These are phyloP conservation scores for Tenthredo distinguenda DNA, from an alignment of 2,888 invertebrate species.

Conservation along the genomic window DNA sequence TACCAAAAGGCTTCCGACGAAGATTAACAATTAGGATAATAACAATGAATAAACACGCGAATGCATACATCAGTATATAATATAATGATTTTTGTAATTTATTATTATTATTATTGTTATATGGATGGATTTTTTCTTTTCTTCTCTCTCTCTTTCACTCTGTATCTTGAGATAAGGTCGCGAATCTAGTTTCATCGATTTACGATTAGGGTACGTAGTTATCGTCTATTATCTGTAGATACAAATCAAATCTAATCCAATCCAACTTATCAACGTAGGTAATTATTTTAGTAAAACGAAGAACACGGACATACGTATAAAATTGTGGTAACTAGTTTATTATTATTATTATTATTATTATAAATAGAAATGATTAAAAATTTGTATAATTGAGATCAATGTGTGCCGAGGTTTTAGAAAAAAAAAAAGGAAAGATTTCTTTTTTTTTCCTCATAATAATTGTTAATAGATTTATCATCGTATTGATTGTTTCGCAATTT, in stretches of 20 bases:
- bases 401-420: not conserved
- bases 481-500: not conserved
- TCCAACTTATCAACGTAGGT: not conserved
- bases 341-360: not conserved
- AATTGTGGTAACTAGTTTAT: not conserved
- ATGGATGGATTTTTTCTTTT: not conserved
- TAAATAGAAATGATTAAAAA: not conserved
- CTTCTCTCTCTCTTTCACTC: not conserved
- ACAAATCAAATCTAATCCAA: not conserved
- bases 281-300: not conserved
- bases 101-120: not conserved
- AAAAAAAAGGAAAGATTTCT: not conserved
- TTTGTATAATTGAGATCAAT: not conserved
- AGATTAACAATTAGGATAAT: constrained; percentile 68
- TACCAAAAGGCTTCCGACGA: constrained; percentile 87
- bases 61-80: constrained; percentile 8
- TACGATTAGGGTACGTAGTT: not conserved
- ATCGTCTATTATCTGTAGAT: not conserved
- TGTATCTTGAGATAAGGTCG: not conserved
- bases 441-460: not conserved
- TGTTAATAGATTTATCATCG: not conserved
- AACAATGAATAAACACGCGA: not conserved
- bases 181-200: not conserved
- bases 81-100: constrained; percentile 5
- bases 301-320: not conserved